Evolutionary conservation across 2,113 vertebrate species (phyloP).

Genomic region (Ageneiosus marmoratus): DNA sequence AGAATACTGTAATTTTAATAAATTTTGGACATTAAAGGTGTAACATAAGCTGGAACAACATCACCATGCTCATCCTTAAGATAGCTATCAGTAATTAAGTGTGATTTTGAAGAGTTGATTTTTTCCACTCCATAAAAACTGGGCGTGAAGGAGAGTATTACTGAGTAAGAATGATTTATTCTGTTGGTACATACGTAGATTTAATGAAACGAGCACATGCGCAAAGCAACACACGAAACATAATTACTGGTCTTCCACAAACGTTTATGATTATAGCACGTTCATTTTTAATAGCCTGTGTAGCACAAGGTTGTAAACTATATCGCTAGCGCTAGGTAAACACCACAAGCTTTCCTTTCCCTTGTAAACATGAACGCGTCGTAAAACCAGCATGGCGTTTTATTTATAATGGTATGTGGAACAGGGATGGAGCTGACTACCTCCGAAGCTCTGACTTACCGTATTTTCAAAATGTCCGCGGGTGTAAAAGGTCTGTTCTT

Average conservation of each 20-base stretch:
- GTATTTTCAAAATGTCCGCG: slow-evolving; percentile 15
- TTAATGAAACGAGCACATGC: background rate
- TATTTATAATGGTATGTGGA: background rate
- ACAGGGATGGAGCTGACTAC: background rate
- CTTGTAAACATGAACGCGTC: background rate
- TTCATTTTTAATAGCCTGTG: background rate
- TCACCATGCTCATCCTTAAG: background rate
- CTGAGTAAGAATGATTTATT: background rate
- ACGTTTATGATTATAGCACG: background rate
- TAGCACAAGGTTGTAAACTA: background rate
- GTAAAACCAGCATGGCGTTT: slow-evolving; percentile 5
- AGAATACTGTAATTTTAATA: background rate
- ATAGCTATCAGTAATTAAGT: background rate
- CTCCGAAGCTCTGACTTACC: background rate
- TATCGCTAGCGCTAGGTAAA: background rate
- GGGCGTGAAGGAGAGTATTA: background rate
- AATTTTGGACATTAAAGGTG: background rate
- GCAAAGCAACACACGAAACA: background rate
- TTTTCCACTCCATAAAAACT: background rate
- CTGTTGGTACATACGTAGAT: background rate
- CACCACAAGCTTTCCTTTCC: background rate
- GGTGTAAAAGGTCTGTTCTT: background rate
- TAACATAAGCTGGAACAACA: background rate
- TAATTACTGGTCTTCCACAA: background rate
- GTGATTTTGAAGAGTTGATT: background rate